A percentile compares a stretch with the other conserved stretches of the same genome.
These are phyloP conservation scores for Halesus radiatus DNA, from an alignment of 1,140 invertebrate species.

Conservation along the genomic window DNA sequence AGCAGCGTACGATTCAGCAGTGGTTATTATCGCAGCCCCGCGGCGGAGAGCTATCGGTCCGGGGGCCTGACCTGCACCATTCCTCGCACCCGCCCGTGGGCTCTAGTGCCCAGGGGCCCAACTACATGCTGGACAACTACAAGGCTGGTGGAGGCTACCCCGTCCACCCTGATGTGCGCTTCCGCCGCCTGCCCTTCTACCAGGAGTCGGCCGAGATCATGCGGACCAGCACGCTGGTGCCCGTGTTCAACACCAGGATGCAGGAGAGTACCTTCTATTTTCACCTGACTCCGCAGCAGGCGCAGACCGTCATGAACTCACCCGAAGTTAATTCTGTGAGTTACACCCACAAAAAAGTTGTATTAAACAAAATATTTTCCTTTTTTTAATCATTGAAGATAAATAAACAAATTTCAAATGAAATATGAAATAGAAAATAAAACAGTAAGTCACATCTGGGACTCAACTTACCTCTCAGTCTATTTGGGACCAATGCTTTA, in stretches of 20 bases:
- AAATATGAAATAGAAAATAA: too few relatives aligned
- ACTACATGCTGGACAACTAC: conserved; percentile 35
- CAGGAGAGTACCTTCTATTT: conserved; percentile 87
- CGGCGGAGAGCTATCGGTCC: too few relatives aligned
- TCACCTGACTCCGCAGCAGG: conserved; percentile 88
- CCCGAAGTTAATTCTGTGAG: conserved; percentile 70
- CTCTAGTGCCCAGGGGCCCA: background rate
- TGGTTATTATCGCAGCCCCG: conserved; percentile 19
- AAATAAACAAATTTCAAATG: too few relatives aligned
- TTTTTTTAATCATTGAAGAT: too few relatives aligned
- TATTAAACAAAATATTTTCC: too few relatives aligned
- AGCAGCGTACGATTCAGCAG: conserved; percentile 7
- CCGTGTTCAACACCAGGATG: conserved; percentile 76
- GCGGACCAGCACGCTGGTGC: conserved; percentile 79
- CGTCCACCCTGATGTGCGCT: conserved; percentile 86
- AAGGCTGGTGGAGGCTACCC: conserved; percentile 63
- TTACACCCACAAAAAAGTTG: too few relatives aligned
- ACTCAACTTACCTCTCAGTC: too few relatives aligned
- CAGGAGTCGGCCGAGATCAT: conserved; percentile 84
- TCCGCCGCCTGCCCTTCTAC: conserved; percentile 90
- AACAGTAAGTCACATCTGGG: too few relatives aligned
- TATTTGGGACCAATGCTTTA: too few relatives aligned
- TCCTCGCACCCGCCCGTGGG: too few relatives aligned
- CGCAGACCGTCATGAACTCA: conserved; percentile 81
- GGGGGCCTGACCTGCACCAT: too few relatives aligned